Percentiles rank a stretch among this genome's conserved stretches.
Conservation (phyloP, 2,113 vertebrate genomes). For the Macquaria ambigua region DNA sequence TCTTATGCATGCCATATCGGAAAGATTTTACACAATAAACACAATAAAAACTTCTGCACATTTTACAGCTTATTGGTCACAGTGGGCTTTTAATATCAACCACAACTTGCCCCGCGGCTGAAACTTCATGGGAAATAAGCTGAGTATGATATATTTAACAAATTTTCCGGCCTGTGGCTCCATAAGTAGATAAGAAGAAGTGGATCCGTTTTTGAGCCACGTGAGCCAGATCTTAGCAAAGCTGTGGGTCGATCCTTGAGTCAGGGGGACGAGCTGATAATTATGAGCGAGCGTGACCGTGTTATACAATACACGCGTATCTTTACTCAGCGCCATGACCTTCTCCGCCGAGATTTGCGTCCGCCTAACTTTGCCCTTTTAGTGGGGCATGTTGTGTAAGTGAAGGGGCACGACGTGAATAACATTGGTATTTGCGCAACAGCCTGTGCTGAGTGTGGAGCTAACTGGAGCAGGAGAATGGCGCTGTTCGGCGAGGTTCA, state of each 20-base stretch:
- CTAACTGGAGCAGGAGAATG: conserved; percentile 98
- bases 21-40: conserved; percentile 44
- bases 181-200: conserved; percentile 77
- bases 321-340: conserved; percentile 62
- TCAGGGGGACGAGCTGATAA: conserved; percentile 60
- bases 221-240: conserved; percentile 72
- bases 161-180: conserved; percentile 59
- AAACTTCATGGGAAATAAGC: conserved; percentile 77
- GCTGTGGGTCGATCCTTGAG: conserved; percentile 72
- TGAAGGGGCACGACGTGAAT: conserved; percentile 70
- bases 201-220: conserved; percentile 74
- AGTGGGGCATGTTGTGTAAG: conserved; percentile 76
- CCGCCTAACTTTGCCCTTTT: conserved; percentile 80
- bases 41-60: conserved; percentile 66
- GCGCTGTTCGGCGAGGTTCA: conserved; percentile 91
- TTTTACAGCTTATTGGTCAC: conserved; percentile 75
- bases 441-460: conserved; percentile 86
- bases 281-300: conserved; percentile 60
- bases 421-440: conserved; percentile 81
- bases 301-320: conserved; percentile 64
- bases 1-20: conserved; percentile 18
- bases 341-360: conserved; percentile 62
- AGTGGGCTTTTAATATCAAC: conserved; percentile 73
- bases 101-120: conserved; percentile 66
- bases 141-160: conserved; percentile 69